These are phyloP conservation scores for Macaria notata DNA, from an alignment of 2,888 invertebrate species.

Conservation along the genomic window DNA sequence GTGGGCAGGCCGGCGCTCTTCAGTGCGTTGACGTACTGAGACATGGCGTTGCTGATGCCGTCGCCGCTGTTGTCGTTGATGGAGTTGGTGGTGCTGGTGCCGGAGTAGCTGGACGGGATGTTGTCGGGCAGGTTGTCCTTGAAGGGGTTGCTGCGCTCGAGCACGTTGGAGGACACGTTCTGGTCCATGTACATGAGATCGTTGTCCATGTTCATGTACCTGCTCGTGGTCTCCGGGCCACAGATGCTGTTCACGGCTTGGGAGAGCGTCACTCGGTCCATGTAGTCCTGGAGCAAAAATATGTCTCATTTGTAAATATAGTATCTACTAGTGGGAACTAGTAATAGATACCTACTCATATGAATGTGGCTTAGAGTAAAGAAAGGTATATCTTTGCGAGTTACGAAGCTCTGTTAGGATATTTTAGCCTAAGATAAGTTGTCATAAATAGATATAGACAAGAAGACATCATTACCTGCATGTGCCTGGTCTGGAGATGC, in stretches of 20 bases:
- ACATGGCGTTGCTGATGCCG: constrained; percentile 69
- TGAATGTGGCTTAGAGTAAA: too few relatives aligned
- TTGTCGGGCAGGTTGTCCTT: constrained; percentile 63
- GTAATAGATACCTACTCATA: too few relatives aligned
- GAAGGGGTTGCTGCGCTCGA: constrained; percentile 58
- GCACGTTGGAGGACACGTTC: constrained; percentile 56
- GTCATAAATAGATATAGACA: too few relatives aligned
- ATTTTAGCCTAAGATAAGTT: too few relatives aligned
- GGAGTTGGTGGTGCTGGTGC: constrained; percentile 49
- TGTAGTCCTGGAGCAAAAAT: constrained; percentile 60
- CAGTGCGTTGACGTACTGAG: constrained; percentile 75
- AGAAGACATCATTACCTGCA: constrained; percentile 54
- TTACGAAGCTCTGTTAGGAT: too few relatives aligned
- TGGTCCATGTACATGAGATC: constrained; percentile 75
- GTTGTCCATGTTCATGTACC: constrained; percentile 66
- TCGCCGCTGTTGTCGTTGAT: constrained; percentile 46
- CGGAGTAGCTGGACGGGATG: constrained; percentile 58
- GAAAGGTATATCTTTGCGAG: too few relatives aligned
- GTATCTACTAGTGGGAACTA: too few relatives aligned
- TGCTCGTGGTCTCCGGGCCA: constrained; percentile 61
- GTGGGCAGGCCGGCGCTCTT: constrained; percentile 75
- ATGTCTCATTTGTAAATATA: too few relatives aligned
- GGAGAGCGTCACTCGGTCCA: constrained; percentile 70
- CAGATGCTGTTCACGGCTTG: constrained; percentile 76
- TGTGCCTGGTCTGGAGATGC: constrained; percentile 66